A percentile compares a stretch with the other conserved stretches of the same genome.
These are phyloP conservation scores for Lycocorax pyrrhopterus DNA, from an alignment of 2,113 vertebrate genomes.

Conservation along the genomic window DNA sequence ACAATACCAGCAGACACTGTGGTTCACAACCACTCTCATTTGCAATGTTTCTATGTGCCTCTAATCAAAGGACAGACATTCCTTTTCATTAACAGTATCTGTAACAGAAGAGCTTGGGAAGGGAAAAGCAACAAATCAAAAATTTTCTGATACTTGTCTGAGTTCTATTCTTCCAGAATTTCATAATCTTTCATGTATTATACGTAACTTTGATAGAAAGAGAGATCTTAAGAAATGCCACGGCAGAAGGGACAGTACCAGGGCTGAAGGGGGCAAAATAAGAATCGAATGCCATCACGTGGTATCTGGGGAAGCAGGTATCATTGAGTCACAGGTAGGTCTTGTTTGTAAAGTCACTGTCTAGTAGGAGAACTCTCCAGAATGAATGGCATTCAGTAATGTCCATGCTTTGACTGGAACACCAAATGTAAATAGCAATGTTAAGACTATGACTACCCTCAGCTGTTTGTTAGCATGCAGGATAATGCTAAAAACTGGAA, in stretches of 20 bases:
- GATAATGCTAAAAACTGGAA: background rate
- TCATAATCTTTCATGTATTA: background rate
- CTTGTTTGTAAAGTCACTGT: background rate
- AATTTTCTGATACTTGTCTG: background rate
- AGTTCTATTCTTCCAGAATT: background rate
- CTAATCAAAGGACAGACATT: background rate
- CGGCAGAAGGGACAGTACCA: background rate
- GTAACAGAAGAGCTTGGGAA: background rate
- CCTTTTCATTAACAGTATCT: background rate
- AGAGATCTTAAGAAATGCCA: background rate
- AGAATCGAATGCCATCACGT: background rate
- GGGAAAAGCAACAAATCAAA: background rate
- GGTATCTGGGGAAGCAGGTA: background rate
- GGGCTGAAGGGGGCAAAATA: background rate
- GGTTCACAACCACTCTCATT: background rate
- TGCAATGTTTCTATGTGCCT: background rate
- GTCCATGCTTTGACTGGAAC: background rate
- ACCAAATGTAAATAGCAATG: accelerated
- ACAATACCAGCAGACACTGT: background rate
- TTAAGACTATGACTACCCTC: background rate
- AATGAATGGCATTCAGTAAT: background rate
- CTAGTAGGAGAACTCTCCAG: background rate
- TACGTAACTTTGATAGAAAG: background rate
- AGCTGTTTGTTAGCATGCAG: background rate
- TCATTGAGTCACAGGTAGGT: accelerated